phyloP scores from a whole-genome alignment of 1,140 invertebrate species.

The Saccostrea cuccullata region DNA sequence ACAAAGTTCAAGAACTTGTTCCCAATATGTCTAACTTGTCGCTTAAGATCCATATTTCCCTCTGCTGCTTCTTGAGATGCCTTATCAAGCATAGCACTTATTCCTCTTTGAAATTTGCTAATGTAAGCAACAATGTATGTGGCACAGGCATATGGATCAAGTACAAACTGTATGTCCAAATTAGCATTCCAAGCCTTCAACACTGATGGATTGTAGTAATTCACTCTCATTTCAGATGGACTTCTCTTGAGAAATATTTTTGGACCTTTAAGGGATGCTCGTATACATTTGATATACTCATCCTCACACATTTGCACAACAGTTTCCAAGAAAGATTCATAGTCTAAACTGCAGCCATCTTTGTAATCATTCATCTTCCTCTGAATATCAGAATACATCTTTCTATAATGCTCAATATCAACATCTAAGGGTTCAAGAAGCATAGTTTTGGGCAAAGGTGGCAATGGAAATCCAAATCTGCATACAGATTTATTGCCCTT shows the following conservation, averaged over 20 bases:
- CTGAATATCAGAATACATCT: slow-evolving; percentile 47
- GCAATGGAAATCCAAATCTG: slow-evolving; percentile 60
- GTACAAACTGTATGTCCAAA: slow-evolving; percentile 58
- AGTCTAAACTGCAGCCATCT: slow-evolving; percentile 42
- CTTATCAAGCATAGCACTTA: slow-evolving; percentile 47
- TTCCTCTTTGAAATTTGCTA: slow-evolving; percentile 56
- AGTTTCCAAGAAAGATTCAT: slow-evolving; percentile 55
- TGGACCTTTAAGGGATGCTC: slow-evolving; percentile 44
- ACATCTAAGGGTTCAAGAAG: slow-evolving; percentile 59
- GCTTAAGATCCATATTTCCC: slow-evolving; percentile 45
- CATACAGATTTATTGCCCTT: slow-evolving; percentile 55
- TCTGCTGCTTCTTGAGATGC: slow-evolving; percentile 50
- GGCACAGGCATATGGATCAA: slow-evolving; percentile 61
- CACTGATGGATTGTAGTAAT: slow-evolving; percentile 44
- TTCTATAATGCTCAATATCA: slow-evolving; percentile 40
- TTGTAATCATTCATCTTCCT: slow-evolving; percentile 44
- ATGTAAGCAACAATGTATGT: slow-evolving; percentile 56
- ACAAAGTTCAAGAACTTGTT: slow-evolving; percentile 45
- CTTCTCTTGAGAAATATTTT: slow-evolving; percentile 60
- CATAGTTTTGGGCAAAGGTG: slow-evolving; percentile 56
- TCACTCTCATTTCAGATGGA: slow-evolving; percentile 42
- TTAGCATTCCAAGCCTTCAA: slow-evolving; percentile 51
- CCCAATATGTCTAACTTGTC: slow-evolving; percentile 45
- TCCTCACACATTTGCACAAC: slow-evolving; percentile 51
- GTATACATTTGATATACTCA: slow-evolving; percentile 57